A percentile compares a stretch with the other conserved stretches of the same genome.
Conservation (phyloP, 2,797 vertebrate species). For the Danio kyathit region DNA sequence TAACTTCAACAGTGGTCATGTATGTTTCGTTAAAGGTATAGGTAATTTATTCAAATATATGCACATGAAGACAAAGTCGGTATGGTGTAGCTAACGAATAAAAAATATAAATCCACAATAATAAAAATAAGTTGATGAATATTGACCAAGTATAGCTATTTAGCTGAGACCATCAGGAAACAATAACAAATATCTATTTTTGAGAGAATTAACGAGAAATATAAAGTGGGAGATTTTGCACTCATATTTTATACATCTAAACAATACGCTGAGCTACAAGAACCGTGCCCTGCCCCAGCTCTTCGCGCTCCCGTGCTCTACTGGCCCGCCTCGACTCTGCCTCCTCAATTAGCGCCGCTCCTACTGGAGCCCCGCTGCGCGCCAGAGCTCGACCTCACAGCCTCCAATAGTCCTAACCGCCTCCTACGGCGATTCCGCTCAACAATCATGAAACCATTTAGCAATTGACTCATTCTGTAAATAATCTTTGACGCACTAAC, state of each 20-base stretch:
- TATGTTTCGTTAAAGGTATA: background rate
- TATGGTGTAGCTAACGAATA: background rate
- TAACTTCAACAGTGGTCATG: background rate
- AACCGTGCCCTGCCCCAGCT: conserved; percentile 57
- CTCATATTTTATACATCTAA: conserved; percentile 56
- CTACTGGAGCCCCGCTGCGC: conserved; percentile 62
- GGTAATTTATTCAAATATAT: background rate
- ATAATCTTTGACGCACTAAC: conserved; percentile 80
- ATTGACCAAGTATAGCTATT: background rate
- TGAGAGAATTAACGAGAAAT: conserved; percentile 21
- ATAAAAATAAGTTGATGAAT: background rate
- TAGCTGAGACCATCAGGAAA: background rate
- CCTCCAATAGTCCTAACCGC: conserved; percentile 64
- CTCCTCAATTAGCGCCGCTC: conserved; percentile 67
- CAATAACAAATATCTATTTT: conserved; percentile 17
- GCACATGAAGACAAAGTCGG: background rate
- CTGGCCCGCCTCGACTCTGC: conserved; percentile 58
- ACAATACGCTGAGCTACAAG: conserved; percentile 58
- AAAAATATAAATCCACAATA: background rate
- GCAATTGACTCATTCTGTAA: conserved; percentile 75
- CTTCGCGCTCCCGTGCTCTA: conserved; percentile 47
- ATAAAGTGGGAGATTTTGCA: conserved; percentile 47
- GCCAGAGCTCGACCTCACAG: conserved; percentile 58
- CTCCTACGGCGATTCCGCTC: conserved; percentile 73
- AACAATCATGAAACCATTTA: conserved; percentile 72